Base-by-base conservation (phyloP, 2,113 vertebrate genomes). In the Porphyrio hochstetteri region DNA sequence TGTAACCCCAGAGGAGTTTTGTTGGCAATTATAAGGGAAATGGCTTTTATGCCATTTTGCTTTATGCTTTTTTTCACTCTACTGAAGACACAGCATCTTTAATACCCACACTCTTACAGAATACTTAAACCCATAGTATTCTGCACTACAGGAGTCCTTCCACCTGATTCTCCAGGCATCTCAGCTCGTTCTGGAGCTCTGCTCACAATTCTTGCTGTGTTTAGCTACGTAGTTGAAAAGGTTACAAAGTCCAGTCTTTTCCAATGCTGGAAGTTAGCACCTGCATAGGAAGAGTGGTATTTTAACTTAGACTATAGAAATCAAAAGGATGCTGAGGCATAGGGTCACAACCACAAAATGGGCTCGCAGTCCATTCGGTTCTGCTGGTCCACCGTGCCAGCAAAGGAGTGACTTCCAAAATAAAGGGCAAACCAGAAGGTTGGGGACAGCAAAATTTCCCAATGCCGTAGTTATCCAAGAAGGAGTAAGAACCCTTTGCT, bases 21-120 rank as follows among this genome's bases (percentile, higher is more conserved):
- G 14, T 36, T 86, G 68, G 82, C 16, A 82, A 75, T 77, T 90
- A 53, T 57, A 86, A 72, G 12, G 20, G 61, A 88, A 90, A 56
- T 64, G 23, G 38, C n/a, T 95, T 96, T 89, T 79, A 53, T 53
- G 61, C n/a, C 13, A 65, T 50, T 86, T 69, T 91, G 16, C 50
- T 89, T 87, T 35, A 50, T 23, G 11, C 15, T 86, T 90, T 85
- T 84, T 83, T 93, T 52, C 27, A 40, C 16, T 65, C 1, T 67
- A n/a, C 35, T 82, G 52, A 77, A 77, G 40, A 52, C 16, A 21
- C 0, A 0, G 20, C 57, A 18, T 63, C 21, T 71, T 84, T 93
- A 85, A 44, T 61, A 80, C 38, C 52, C 83, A 55, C 13, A 28
- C 13, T 82, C 31, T 38, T 63, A n/a, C 10, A 70, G 44, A 75